phyloP scores from a whole-genome alignment of 2,797 vertebrate genomes.

The Neoniphon sammara region DNA sequence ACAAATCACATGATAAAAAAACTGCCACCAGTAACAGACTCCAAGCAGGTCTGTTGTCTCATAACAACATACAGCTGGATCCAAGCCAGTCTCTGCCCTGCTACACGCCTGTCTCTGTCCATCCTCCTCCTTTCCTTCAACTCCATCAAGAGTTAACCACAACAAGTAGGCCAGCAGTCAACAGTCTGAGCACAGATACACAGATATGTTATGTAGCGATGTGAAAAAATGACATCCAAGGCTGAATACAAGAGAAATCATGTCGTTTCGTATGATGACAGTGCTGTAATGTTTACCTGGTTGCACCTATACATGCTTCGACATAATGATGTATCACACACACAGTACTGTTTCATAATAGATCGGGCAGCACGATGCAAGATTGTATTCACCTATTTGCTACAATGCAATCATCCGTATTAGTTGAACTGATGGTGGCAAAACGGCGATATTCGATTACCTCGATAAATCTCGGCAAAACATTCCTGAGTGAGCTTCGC shows the following conservation, averaged over 20 bases:
- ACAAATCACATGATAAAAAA: slow-evolving; percentile 59
- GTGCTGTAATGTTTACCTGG: slow-evolving; percentile 30
- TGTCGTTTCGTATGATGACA: slow-evolving; percentile 8
- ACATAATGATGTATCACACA: slow-evolving; percentile 19
- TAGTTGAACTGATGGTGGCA: slow-evolving; percentile 33
- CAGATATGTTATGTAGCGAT: background rate
- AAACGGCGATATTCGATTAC: slow-evolving; percentile 44
- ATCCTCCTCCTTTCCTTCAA: slow-evolving; percentile 21
- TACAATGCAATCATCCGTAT: slow-evolving; percentile 30
- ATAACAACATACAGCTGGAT: slow-evolving; percentile 42
- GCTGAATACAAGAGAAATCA: slow-evolving; percentile 19
- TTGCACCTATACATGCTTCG: slow-evolving; percentile 31
- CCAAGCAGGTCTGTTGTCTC: slow-evolving; percentile 40
- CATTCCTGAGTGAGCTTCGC: slow-evolving; percentile 73
- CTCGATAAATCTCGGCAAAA: slow-evolving; percentile 67
- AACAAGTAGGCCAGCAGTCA: slow-evolving; percentile 40
- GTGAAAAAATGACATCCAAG: background rate
- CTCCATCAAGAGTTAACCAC: slow-evolving; percentile 52
- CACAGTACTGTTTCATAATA: slow-evolving; percentile 35
- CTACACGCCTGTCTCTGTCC: background rate
- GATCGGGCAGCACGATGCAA: slow-evolving; percentile 22
- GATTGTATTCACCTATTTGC: slow-evolving; percentile 42
- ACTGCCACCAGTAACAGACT: slow-evolving; percentile 40
- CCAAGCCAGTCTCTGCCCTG: slow-evolving; percentile 1
- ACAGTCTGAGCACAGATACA: slow-evolving; percentile 20